A percentile compares a stretch with the other conserved stretches of the same genome.
Conservation (phyloP, 2,113 vertebrate genomes). For the Pangasianodon gigas region DNA sequence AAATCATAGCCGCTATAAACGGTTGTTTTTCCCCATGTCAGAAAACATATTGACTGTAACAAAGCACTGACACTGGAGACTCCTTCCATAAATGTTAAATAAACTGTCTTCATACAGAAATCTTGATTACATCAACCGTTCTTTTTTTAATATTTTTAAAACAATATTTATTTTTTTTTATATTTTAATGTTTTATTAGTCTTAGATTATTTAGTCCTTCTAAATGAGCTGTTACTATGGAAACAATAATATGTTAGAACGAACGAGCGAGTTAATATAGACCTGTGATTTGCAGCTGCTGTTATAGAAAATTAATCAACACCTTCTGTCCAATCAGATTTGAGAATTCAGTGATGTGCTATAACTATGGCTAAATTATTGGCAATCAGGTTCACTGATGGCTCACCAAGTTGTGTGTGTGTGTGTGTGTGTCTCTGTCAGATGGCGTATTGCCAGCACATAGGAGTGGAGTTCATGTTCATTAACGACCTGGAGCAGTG, state of each 20-base stretch:
- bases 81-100: neutral
- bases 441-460: conserved; percentile 98
- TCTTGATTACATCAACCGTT: too few species aligned
- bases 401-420: neutral
- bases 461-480: conserved; percentile 99
- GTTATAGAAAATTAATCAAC: neutral
- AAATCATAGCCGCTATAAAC: too few species aligned
- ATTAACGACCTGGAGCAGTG: conserved; percentile 99
- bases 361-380: neutral
- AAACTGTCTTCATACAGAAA: neutral
- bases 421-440: conserved; percentile 57
- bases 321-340: neutral
- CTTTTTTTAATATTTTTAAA: too few species aligned
- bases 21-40: too few species aligned
- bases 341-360: neutral
- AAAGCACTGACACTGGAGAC: neutral
- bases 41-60: too few species aligned
- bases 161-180: too few species aligned
- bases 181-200: too few species aligned
- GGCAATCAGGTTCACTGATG: neutral
- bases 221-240: neutral
- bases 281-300: too few species aligned
- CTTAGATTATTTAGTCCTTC: too few species aligned
- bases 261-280: neutral
- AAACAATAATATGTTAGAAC: neutral